Conservation (phyloP, 1,140 invertebrate species). For the Hormaphis cornu region DNA sequence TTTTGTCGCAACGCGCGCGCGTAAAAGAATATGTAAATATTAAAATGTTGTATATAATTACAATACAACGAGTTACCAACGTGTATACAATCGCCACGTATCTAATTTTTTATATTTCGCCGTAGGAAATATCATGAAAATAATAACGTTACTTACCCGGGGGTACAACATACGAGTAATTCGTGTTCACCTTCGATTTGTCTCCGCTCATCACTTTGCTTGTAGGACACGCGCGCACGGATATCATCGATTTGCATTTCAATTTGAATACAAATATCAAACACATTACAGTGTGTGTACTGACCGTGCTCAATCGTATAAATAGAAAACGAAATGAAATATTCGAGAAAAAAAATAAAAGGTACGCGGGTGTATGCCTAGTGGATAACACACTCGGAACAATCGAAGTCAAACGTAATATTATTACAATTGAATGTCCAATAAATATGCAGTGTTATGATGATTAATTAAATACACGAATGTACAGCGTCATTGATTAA, state of each 20-base stretch:
- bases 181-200: conserved; percentile 11
- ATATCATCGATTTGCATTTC: neutral
- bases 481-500: too few species aligned
- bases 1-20: neutral
- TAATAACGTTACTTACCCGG: too few species aligned
- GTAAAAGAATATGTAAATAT: neutral
- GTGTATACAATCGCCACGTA: neutral
- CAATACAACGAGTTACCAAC: too few species aligned
- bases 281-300: neutral
- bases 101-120: too few species aligned
- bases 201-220: neutral
- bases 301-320: neutral
- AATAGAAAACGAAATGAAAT: neutral
- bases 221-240: neutral
- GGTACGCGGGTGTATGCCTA: too few species aligned
- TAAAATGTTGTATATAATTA: neutral
- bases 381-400: too few species aligned
- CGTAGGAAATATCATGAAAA: too few species aligned
- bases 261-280: neutral
- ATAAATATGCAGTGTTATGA: too few species aligned
- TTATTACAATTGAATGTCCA: too few species aligned
- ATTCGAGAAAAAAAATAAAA: too few species aligned
- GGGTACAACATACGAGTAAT: neutral
- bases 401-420: too few species aligned
- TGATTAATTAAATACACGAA: too few species aligned